Evolutionary conservation across 1,140 invertebrate genomes (phyloP).

Genomic region (Diprion similis): DNA sequence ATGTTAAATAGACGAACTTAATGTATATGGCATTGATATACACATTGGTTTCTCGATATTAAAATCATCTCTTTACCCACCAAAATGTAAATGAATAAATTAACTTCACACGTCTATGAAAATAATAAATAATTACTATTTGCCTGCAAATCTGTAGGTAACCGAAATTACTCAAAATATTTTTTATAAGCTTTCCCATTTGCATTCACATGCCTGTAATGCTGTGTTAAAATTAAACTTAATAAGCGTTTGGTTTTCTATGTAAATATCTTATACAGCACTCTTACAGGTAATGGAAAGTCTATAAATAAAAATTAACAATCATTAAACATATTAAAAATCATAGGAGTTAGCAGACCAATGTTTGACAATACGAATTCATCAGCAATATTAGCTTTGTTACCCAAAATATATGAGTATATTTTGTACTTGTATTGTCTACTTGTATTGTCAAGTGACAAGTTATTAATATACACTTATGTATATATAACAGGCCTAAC

Average conservation of each 20-base stretch:
- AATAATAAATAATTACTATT: too few species aligned
- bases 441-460: not conserved
- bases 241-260: not conserved
- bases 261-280: not conserved
- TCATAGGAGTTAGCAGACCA: not conserved
- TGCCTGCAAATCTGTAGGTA: too few species aligned
- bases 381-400: not conserved
- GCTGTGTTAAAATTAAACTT: not conserved
- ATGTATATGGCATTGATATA: too few species aligned
- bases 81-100: too few species aligned
- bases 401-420: slow-evolving; percentile 6
- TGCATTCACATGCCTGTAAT: too few species aligned
- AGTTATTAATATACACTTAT: not conserved
- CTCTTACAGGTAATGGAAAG: not conserved
- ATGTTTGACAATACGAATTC: not conserved
- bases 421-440: not conserved
- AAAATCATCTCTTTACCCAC: too few species aligned
- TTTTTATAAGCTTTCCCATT: too few species aligned
- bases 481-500: not conserved
- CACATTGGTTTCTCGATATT: too few species aligned
- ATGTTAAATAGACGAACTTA: too few species aligned
- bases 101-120: too few species aligned
- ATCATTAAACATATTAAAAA: not conserved
- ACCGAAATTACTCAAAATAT: too few species aligned
- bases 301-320: not conserved